Evolutionary conservation across 2,113 vertebrate genomes (phyloP), one percentile per base, ranked within the genome.

Genomic region (Anguilla japonica): DNA sequence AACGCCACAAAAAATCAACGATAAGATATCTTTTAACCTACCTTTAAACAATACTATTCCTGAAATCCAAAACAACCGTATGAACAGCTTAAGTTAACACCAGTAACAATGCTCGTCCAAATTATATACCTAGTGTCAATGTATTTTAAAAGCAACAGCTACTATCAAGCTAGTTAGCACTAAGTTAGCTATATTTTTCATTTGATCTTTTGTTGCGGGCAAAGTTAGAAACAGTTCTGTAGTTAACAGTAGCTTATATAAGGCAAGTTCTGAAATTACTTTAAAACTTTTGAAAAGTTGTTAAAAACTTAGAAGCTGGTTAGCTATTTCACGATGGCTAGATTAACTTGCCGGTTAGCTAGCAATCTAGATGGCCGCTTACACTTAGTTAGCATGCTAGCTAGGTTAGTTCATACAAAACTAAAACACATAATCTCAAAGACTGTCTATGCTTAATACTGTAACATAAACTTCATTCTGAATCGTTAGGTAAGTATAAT

Each of bases 251-350:
- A 60, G 4, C 4, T 63, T 3, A 75, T 26, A 75, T 26, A 34
- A 34, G 16, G 26, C 4, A 75, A 13, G 9, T 75, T 29, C 26
- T n/a, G 2, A 34, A 75, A 34, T 34, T 75, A 75, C 9, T 75
- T 75, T 34, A 0, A n/a, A 81, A 81, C 78, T 60, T 81, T 29
- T 81, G 22, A 85, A 75, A 60, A 81, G 84, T 71, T 57, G 20
- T 15, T 34, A 29, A 41, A 57, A 81, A 60, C 22, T 60, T 57
- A 29, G 22, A 29, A 46, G 50, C 78, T 56, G 50, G 29, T 15
- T 11, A 67, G 60, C 22, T 26, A 67, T 22, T 26, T 67, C 26
- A 75, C 9, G 26, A n/a, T 75, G 2, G 26, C 71, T 9, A 34
- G 71, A 75, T 34, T 13, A 75, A 75, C 71, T 29, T 29, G 71